Base-by-base conservation (phyloP, 2,797 vertebrate species). In the Varecia variegata region DNA sequence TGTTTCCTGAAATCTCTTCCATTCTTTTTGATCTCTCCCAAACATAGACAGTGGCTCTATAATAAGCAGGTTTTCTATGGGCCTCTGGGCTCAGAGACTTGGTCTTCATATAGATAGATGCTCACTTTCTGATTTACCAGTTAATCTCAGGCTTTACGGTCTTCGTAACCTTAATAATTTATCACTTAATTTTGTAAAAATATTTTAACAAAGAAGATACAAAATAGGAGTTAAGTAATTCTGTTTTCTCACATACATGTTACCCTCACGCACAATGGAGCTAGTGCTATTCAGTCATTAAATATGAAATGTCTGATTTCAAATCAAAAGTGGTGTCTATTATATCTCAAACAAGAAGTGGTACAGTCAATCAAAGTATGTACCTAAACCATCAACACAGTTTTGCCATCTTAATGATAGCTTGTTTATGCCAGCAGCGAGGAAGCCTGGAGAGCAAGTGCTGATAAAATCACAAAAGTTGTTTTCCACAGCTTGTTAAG, bases 1-100 rank as follows among this genome's bases (percentile, higher is more conserved):
- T 90, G 0, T 93, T 93, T 96, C 89, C 68, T 83, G 70, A 87
- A 88, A 79, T 88, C 77, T 80, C 90, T 85, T 88, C n/a, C 20
- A 1, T 86, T 82, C 67, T 50, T 77, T 83, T 50, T 40, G n/a
- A 32, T 58, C 25, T 93, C 54, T 95, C 30, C 74, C 13, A 87
- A 83, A 87, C 56, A 54, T 18, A 85, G 65, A 76, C 65, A 70
- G 0, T 50, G 18, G n/a, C 65, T 81, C 50, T 81, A 1, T 93
- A 81, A 93, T 92, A 56, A 93, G 52, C 74, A 84, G 73, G 13
- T 84, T 93, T 54, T 67, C 91, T 30, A 1, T 74, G 84, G 60
- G 54, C 79, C 85, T 88, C 43, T 23, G 18, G n/a, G 32, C 68
- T 27, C 79, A 50, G 54, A 92, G 71, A 9, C 52, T 81, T 92